Conservation (phyloP, 2,888 invertebrate genomes). For the Hypolimnas misippus region DNA sequence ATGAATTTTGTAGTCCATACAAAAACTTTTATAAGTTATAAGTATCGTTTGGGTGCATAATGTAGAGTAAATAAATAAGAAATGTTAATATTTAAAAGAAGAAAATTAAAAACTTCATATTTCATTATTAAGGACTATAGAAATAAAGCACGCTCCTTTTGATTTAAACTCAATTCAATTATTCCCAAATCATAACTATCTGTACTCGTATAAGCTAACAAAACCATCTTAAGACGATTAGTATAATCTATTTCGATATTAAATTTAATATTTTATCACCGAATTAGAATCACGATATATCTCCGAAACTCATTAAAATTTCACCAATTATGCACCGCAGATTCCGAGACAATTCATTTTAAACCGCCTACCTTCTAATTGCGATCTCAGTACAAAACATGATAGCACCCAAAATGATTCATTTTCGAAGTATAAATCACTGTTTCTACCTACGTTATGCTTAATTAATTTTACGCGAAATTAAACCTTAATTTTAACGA, state of each 20-base stretch:
- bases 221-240: background rate
- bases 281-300: slow-evolving; percentile 16
- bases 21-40: no score
- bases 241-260: background rate
- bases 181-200: background rate
- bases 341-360: slow-evolving; percentile 32
- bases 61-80: no score
- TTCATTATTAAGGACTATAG: no score
- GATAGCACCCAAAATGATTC: slow-evolving; percentile 40
- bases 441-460: slow-evolving; percentile 28
- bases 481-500: slow-evolving; percentile 44
- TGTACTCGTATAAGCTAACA: background rate
- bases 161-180: no score
- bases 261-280: slow-evolving; percentile 19
- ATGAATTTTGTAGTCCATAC: no score
- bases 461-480: slow-evolving; percentile 26
- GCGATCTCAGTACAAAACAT: slow-evolving; percentile 39
- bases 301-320: slow-evolving; percentile 17
- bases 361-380: slow-evolving; percentile 38
- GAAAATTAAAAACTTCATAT: no score
- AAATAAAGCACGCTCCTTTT: no score
- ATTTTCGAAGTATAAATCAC: slow-evolving; percentile 42
- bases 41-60: no score
- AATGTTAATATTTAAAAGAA: no score
- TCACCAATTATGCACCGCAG: slow-evolving; percentile 13